Base-by-base conservation (phyloP, 2,797 vertebrate genomes). In the Leucoraja ocellata region DNA sequence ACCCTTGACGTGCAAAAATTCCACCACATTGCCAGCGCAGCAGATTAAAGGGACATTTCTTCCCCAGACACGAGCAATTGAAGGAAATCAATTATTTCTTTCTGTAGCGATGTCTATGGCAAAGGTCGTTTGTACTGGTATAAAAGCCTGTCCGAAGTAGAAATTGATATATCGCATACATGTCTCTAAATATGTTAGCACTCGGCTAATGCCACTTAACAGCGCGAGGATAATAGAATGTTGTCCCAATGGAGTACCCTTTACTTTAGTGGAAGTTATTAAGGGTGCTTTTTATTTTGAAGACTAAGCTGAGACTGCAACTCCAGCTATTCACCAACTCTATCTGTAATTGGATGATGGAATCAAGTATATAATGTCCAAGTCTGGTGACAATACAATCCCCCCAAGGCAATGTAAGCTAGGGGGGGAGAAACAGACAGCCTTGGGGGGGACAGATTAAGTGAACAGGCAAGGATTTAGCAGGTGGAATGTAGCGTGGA, bases 1-100 rank as follows among this genome's bases (percentile, higher is more conserved):
- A 65, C 58, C 32, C 54, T n/a, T n/a, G n/a, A 16, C 9, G n/a
- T 63, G n/a, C 84, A 88, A 32, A 32, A 88, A 88, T 65, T 88
- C 23, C 36, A 88, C 32, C 84, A 88, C 32, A 6, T 88, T 88
- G 84, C 84, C 61, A 65, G 84, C 84, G 32, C 61, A 32, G 84
- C 84, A 88, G 84, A 39, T 32, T 88, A 65, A 88, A 88, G 84
- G 61, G 61, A 65, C 61, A 88, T 36, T 88, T 88, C 84, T 88
- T 88, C 84, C 61, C 83, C 61, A 88, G 84, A 88, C 84, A 88
- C 84, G 65, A 65, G 18, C 61, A 65, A 88, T 88, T 88, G 61
- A 65, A 88, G 65, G n/a, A 65, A 88, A 65, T 88, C 61, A 88
- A 88, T 88, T 86, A 86, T 32, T 63, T 32, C 61, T 61, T 32